Conservation (phyloP, 2,113 vertebrate genomes). For the Scatophagus argus region DNA sequence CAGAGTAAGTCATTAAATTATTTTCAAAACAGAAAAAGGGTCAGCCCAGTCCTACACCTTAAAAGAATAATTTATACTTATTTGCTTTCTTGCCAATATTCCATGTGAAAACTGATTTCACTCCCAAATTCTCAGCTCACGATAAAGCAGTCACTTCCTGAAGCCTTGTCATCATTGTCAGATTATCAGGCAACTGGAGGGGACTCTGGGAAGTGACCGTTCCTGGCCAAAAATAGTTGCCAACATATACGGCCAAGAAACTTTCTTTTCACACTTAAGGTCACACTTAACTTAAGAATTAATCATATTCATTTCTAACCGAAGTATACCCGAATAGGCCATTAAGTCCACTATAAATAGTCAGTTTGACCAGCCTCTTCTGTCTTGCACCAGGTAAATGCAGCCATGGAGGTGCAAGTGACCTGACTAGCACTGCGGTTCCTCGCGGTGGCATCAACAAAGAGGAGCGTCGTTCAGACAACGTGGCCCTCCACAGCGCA, state of each 20-base stretch:
- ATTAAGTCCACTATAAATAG: background rate
- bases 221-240: background rate
- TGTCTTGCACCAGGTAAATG: slow-evolving; percentile 79
- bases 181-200: background rate
- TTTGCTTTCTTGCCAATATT: background rate
- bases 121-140: background rate
- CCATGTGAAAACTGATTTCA: background rate
- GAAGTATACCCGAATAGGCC: too few species aligned
- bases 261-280: too few species aligned
- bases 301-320: too few species aligned
- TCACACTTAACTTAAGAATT: too few species aligned
- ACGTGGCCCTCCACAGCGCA: slow-evolving; percentile 57
- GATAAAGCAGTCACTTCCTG: background rate
- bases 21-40: background rate
- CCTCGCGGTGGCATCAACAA: slow-evolving; percentile 82
- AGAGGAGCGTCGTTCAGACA: slow-evolving; percentile 71
- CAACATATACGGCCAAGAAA: too few species aligned
- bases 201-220: background rate
- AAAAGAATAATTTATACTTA: too few species aligned
- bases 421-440: slow-evolving; percentile 63
- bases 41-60: background rate
- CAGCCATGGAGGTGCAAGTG: slow-evolving; percentile 81
- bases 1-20: too few species aligned
- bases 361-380: background rate
- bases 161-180: background rate